Base-by-base conservation (phyloP, 2,113 vertebrate species). In the Xenopus borealis region DNA sequence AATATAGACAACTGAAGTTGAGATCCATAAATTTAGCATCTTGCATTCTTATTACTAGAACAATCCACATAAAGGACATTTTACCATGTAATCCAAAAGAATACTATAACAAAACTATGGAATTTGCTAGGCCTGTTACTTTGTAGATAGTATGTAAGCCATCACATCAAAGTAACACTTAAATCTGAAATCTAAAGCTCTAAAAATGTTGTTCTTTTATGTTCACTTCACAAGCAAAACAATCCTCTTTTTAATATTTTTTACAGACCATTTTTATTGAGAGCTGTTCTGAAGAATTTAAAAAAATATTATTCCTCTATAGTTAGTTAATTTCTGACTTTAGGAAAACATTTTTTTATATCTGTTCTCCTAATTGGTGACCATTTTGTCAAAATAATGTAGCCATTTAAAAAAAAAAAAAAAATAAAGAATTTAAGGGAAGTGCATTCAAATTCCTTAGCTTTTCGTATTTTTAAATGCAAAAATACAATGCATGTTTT, bases 81-180 rank as follows among this genome's bases (percentile, higher is more conserved):
- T 76, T 76, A 70, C 74, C 59, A 76, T 76, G 67, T 76, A 76
- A 76, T 76, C 74, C 67, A 64, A 76, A 70, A 76, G 66, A 76
- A 70, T 76, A 76, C 74, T 76, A 69, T 70, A 70, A 53, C 74
- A 76, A 76, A 70, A 64, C 67, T 70, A 61, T 76, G 23, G 23
- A 70, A 76, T 76, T 70, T 76, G 74, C 74, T 69, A 64, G 45
- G 74, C 59, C 66, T 76, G 74, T 70, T 76, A 76, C 74, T 76
- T 76, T 76, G 74, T 76, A 76, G 74, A 76, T 76, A 76, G 74
- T 65, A 76, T 64, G 67, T 65, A 70, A 70, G 64, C 59, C 50
- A 46, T 27, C 63, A 76, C 74, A 76, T 76, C 74, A 76, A 76
- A 76, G 66, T 46, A 70, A 70, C 67, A 69, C 74, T 76, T 76